Base-by-base conservation (phyloP, 2,888 invertebrate species). In the Volucella bombylans region DNA sequence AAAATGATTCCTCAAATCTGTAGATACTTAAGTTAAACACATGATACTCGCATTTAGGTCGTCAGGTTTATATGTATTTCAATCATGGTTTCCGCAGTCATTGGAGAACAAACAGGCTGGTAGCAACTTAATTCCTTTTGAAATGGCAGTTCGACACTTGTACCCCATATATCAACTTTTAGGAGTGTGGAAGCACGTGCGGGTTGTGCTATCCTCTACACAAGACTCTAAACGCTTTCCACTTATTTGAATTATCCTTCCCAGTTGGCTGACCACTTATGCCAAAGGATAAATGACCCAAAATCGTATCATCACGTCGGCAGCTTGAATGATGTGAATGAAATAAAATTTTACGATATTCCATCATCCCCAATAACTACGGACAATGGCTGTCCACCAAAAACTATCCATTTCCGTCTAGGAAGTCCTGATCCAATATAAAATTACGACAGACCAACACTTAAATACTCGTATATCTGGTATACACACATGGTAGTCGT, bases 301-400 rank as follows among this genome's bases (percentile, higher is more conserved):
- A 9, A 55, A n/a, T 14, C 47, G 14, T 31, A 31, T 31, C 31
- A 49, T 64, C 64, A 78, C 69, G 78, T 78, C 31, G 49, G 62
- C 18, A 23, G 18, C 64, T 64, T 55, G 64, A 57, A 49, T 55
- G 62, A 55, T 49, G 64, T 31, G 41, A 62, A 69, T 69, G 49
- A 69, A 64, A 77, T 69, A 64, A 57, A 69, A 49, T 77, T 77
- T 77, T 47, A 68, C 68, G 77, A 78, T 2, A 1, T 59, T 23
- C 1, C 49, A 23, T 23, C 45, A 31, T 31, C 31, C 31, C 31
- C 31, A 47, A 41, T 15, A 64, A 49, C 54, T 14, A 47, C 54
- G 4, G 41, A 59, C 43, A 49, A 59, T 12, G 31, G 65, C 50
- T 50, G 39, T 4, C 49, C 57, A 49, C 1, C 15, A 8, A 10